Percentiles rank a stretch among this genome's conserved stretches.
These are phyloP conservation scores for Leptura quadrifasciata DNA, from an alignment of 2,888 invertebrate genomes.

Conservation along the genomic window DNA sequence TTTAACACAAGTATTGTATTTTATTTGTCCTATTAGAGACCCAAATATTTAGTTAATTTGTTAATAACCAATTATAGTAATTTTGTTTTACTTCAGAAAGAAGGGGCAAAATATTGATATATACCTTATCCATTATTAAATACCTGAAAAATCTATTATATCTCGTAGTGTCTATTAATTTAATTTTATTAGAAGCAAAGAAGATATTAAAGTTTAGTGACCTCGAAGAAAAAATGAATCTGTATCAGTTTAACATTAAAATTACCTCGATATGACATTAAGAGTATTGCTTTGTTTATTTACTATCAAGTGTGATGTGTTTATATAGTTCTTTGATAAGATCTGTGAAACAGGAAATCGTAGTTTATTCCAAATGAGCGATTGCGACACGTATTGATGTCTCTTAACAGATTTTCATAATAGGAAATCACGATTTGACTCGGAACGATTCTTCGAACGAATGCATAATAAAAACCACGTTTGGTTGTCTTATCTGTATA, in stretches of 20 bases:
- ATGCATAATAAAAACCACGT: slow-evolving; percentile 6
- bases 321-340: slow-evolving; percentile 1
- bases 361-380: slow-evolving; percentile 19
- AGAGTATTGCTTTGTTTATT: background rate
- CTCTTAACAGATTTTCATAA: slow-evolving; percentile 22
- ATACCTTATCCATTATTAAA: no score
- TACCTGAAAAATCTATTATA: no score
- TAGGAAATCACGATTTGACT: slow-evolving; percentile 16
- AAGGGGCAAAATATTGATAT: no score
- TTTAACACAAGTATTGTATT: no score
- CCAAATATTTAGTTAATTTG: no score
- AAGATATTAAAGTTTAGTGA: background rate
- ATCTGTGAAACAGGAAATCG: slow-evolving; percentile 17
- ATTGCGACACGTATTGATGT: slow-evolving; percentile 12
- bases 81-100: no score
- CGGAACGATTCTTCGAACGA: background rate
- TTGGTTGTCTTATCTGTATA: background rate
- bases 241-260: background rate
- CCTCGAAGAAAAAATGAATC: background rate
- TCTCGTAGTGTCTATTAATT: no score
- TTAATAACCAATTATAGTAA: no score
- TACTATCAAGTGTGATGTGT: slow-evolving; percentile 10
- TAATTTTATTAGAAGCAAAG: background rate
- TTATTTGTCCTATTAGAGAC: no score
- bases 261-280: slow-evolving; percentile 12